phyloP scores from a whole-genome alignment of 2,113 vertebrate genomes.

The Malurus elegans region DNA sequence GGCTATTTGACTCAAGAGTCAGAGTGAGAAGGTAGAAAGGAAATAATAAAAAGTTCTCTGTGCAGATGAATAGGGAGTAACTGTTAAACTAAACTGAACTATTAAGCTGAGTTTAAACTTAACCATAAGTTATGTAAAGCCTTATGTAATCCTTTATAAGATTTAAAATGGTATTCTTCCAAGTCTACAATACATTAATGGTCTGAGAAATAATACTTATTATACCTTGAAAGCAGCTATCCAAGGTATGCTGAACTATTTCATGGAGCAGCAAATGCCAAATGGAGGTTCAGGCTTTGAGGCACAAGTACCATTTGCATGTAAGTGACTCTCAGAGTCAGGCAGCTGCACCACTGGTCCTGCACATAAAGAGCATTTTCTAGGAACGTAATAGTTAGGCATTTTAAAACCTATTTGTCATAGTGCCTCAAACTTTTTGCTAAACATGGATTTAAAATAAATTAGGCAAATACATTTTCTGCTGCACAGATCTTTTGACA shows the following conservation, averaged over 20 bases:
- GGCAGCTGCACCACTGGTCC: neutral
- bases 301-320: neutral
- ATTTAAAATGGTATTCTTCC: neutral
- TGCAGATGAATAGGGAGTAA: neutral
- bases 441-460: neutral
- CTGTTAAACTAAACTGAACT: neutral
- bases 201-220: neutral
- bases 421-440: neutral
- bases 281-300: neutral
- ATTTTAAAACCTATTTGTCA: neutral
- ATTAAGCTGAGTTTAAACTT: neutral
- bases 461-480: neutral
- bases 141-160: neutral
- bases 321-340: neutral
- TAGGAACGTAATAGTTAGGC: neutral
- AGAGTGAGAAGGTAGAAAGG: neutral
- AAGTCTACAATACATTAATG: neutral
- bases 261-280: neutral
- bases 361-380: neutral
- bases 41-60: neutral
- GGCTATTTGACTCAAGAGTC: neutral
- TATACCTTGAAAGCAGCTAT: neutral
- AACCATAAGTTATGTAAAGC: neutral
- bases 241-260: neutral
- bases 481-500: neutral